phyloP scores from a whole-genome alignment of 2,888 invertebrate genomes.

The Drosophila pegasa region DNA sequence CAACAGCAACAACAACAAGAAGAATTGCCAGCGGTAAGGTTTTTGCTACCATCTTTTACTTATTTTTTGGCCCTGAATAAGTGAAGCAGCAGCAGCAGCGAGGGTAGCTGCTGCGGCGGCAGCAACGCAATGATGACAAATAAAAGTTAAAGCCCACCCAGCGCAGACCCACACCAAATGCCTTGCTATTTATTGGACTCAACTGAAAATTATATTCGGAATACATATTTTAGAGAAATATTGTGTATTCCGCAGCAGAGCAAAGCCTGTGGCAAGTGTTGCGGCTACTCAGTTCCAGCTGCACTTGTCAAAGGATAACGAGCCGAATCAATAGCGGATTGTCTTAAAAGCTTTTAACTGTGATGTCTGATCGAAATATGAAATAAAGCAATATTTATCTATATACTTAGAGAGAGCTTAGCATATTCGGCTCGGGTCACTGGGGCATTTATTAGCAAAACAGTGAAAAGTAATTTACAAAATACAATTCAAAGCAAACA shows the following conservation, averaged over 20 bases:
- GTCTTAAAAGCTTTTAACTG: background rate
- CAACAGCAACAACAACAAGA: constrained; percentile 34
- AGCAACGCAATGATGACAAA: constrained; percentile 53
- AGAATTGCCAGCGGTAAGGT: constrained; percentile 45
- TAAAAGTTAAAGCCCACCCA: constrained; percentile 55
- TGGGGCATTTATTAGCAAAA: constrained; percentile 49
- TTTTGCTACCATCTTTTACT: constrained; percentile 37
- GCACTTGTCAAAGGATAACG: constrained; percentile 5
- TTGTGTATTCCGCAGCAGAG: background rate
- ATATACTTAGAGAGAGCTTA: background rate
- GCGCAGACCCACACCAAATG: constrained; percentile 14
- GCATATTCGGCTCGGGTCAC: constrained; percentile 23
- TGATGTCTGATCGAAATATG: background rate
- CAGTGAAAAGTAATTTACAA: constrained; percentile 57
- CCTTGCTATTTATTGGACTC: constrained; percentile 15
- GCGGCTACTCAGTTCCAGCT: background rate
- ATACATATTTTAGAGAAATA: constrained; percentile 21
- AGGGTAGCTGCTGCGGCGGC: background rate
- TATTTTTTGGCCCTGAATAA: constrained; percentile 51
- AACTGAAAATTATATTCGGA: constrained; percentile 11
- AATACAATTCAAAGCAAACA: constrained; percentile 41
- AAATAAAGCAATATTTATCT: background rate
- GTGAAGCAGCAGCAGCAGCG: constrained; percentile 19
- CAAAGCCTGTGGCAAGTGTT: constrained; percentile 8
- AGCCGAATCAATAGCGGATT: background rate